phyloP scores from a whole-genome alignment of 2,888 invertebrate genomes.

The Phorcus lineatus region DNA sequence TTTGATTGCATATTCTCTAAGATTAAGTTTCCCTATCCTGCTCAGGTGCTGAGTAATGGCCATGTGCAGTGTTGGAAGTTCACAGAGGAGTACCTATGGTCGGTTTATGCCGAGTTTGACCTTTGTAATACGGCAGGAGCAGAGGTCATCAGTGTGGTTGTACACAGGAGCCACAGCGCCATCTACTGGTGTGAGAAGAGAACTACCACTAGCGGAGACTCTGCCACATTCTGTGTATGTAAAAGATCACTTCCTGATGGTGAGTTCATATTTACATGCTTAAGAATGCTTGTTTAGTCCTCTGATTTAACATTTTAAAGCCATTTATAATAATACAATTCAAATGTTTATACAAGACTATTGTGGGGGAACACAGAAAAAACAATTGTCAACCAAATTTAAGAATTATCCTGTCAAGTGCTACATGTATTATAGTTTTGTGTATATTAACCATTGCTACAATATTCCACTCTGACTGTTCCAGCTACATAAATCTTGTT shows the following conservation, averaged over 20 bases:
- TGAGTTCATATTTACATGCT: slow-evolving; percentile 23
- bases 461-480: too few relatives aligned
- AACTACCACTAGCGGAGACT: slow-evolving; percentile 18
- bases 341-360: too few relatives aligned
- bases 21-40: background rate
- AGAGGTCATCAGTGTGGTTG: slow-evolving; percentile 49
- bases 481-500: too few relatives aligned
- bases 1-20: too few relatives aligned
- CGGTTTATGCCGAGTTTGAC: slow-evolving; percentile 37
- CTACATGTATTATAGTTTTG: too few relatives aligned
- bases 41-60: slow-evolving; percentile 51
- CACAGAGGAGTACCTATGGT: slow-evolving; percentile 48
- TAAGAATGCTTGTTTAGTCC: background rate
- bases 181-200: slow-evolving; percentile 61
- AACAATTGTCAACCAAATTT: too few relatives aligned
- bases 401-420: too few relatives aligned
- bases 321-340: too few relatives aligned
- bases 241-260: slow-evolving; percentile 45
- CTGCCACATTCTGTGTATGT: slow-evolving; percentile 40
- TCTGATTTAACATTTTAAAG: too few relatives aligned
- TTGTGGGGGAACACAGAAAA: too few relatives aligned
- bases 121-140: slow-evolving; percentile 39
- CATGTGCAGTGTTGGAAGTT: slow-evolving; percentile 53
- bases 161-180: slow-evolving; percentile 47
- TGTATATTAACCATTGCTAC: too few relatives aligned